Evolutionary conservation across 2,888 invertebrate genomes (phyloP).

Genomic region (Teinopalpus imperialis): DNA sequence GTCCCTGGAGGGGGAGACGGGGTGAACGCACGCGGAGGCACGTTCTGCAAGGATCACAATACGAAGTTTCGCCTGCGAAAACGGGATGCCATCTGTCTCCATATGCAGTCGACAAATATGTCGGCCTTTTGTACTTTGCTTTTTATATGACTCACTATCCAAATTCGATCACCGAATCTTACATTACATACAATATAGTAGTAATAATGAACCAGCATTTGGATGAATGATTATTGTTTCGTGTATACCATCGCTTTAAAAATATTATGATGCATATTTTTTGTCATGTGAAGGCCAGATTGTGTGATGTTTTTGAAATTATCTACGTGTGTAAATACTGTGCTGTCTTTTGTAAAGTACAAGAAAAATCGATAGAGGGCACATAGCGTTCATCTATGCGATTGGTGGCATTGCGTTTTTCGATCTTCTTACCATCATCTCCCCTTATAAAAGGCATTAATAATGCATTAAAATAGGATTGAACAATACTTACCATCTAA

Average conservation of each 20-base stretch:
- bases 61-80: constrained; percentile 56
- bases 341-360: constrained; percentile 36
- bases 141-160: constrained; percentile 39
- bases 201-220: no score
- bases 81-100: constrained; percentile 52
- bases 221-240: no score
- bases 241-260: no score
- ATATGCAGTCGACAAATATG: constrained; percentile 32
- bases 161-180: no score
- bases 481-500: constrained; percentile 63
- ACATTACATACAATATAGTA: no score
- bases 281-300: neutral
- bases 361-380: constrained; percentile 35
- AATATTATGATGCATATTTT: neutral
- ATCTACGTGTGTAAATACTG: constrained; percentile 35
- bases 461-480: neutral
- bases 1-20: constrained; percentile 52
- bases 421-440: constrained; percentile 57
- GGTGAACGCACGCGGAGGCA: constrained; percentile 64
- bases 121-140: constrained; percentile 41
- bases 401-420: neutral
- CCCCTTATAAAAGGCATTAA: neutral
- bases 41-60: constrained; percentile 41
- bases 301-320: neutral
- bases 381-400: constrained; percentile 4